phyloP scores from a whole-genome alignment of 2,113 vertebrate genomes.

The Hylia prasina region DNA sequence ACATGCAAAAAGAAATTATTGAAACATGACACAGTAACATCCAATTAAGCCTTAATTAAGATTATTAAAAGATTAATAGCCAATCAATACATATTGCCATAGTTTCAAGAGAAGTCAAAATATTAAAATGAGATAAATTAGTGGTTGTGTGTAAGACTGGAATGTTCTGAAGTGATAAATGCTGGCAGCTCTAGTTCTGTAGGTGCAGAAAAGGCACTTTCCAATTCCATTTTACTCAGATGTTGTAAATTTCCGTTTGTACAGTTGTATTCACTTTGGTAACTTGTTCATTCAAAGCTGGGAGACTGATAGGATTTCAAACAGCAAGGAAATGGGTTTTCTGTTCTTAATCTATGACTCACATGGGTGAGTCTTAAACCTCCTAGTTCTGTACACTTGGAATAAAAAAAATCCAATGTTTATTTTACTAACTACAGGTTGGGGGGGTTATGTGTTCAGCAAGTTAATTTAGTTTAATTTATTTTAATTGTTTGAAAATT shows the following conservation, averaged over 20 bases:
- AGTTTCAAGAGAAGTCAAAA: background rate
- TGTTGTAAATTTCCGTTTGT: background rate
- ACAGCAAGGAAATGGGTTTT: conserved; percentile 6
- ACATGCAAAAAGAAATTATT: background rate
- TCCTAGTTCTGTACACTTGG: background rate
- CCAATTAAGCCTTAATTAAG: background rate
- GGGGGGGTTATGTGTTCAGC: background rate
- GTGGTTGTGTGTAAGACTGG: background rate
- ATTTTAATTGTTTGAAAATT: background rate
- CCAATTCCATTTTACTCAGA: background rate
- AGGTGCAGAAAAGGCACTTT: background rate
- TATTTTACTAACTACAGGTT: background rate
- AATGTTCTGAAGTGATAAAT: background rate
- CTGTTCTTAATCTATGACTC: background rate
- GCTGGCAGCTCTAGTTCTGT: background rate
- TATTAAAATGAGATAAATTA: background rate
- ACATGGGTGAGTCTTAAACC: background rate
- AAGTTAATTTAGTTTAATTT: background rate
- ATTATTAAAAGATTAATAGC: background rate
- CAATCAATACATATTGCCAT: background rate
- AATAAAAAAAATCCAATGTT: background rate
- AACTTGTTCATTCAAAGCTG: background rate
- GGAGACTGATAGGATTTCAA: background rate
- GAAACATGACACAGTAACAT: background rate
- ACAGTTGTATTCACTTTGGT: background rate